phyloP scores from a whole-genome alignment of 2,113 vertebrate species.

The Notothenia coriiceps region DNA sequence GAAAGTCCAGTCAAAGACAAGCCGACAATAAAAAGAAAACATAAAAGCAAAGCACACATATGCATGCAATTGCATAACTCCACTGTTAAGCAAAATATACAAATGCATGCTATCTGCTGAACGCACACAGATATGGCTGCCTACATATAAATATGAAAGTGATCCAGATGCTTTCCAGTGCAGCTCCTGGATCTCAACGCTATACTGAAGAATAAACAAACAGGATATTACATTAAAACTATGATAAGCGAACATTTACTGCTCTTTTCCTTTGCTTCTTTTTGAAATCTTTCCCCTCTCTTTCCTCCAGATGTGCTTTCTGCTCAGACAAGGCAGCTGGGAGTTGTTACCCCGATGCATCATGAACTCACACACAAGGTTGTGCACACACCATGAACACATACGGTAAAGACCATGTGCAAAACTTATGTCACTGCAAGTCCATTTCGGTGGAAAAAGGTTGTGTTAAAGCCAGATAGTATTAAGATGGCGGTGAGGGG shows the following conservation, averaged over 20 bases:
- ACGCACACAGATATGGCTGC: neutral
- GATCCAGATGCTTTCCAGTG: constrained; percentile 34
- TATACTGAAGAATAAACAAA: constrained; percentile 3
- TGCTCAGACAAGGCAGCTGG: constrained; percentile 75
- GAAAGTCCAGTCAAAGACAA: neutral
- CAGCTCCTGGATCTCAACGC: neutral
- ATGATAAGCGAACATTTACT: constrained; percentile 24
- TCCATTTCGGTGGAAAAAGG: constrained; percentile 44
- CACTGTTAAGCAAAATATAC: neutral
- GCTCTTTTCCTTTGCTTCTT: constrained; percentile 38
- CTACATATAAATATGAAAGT: neutral
- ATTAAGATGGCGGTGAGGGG: constrained; percentile 2
- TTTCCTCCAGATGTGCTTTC: constrained; percentile 66
- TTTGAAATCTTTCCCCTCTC: constrained; percentile 36
- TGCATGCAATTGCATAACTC: neutral
- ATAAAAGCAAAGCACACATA: constrained; percentile 1
- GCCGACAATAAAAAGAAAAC: neutral
- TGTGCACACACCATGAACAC: neutral
- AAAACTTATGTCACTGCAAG: constrained; percentile 27
- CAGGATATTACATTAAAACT: constrained; percentile 31
- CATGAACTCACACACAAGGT: constrained; percentile 12
- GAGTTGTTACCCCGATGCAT: constrained; percentile 66
- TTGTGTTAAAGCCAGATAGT: constrained; percentile 5
- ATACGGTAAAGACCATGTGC: constrained; percentile 12
- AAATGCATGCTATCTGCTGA: neutral